phyloP scores from a whole-genome alignment of 1,140 invertebrate genomes.

The Bombus turneri region DNA sequence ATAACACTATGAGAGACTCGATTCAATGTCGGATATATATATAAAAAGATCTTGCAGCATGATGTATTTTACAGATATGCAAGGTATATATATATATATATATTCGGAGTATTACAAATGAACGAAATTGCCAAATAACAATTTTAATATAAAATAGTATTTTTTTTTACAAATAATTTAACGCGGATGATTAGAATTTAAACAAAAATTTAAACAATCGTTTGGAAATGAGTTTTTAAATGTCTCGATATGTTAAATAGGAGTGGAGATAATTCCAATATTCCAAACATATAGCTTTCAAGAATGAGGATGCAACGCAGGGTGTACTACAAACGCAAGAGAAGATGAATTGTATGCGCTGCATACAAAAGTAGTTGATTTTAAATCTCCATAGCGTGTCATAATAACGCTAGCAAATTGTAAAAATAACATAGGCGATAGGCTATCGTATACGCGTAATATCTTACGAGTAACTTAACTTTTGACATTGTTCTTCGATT shows the following conservation, averaged over 20 bases:
- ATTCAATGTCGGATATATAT: background rate
- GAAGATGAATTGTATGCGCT: no score
- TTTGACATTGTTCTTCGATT: slow-evolving; percentile 1
- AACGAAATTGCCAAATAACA: background rate
- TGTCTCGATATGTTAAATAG: no score
- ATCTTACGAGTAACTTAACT: slow-evolving; percentile 5
- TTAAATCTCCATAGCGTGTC: no score
- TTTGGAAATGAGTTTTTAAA: background rate
- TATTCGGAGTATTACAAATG: background rate
- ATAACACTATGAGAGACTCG: background rate
- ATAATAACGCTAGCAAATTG: background rate
- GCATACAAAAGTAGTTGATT: no score
- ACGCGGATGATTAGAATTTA: background rate
- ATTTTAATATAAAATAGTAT: background rate
- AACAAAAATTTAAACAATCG: slow-evolving; percentile 10
- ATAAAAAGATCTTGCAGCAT: background rate
- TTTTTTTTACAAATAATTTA: slow-evolving; percentile 45
- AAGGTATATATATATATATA: background rate
- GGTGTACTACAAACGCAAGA: no score
- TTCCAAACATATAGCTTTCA: no score
- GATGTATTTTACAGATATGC: background rate
- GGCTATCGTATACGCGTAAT: background rate
- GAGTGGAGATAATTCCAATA: no score
- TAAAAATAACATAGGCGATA: background rate
- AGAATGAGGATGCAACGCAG: no score